phyloP scores from a whole-genome alignment of 1,140 invertebrate species.

The Zaprionus kolodkinae region DNA sequence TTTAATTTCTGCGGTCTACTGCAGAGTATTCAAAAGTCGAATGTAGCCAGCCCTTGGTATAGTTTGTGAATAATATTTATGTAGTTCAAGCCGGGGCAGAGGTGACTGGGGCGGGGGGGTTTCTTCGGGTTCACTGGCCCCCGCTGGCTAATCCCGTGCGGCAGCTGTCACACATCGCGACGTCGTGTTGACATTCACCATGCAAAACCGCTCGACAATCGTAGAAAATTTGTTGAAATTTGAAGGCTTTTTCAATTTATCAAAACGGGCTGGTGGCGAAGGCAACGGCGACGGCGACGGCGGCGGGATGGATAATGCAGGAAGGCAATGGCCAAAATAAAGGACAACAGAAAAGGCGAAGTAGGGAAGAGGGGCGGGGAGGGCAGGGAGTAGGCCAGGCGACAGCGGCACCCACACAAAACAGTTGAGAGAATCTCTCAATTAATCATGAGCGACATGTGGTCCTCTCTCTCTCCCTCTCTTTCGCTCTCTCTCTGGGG shows the following conservation, averaged over 20 bases:
- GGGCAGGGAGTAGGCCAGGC: not conserved
- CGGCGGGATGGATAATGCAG: conserved; percentile 5
- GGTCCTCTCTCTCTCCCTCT: conserved; percentile 41
- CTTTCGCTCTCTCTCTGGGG: not conserved
- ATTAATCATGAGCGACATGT: conserved; percentile 82
- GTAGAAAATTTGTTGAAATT: conserved; percentile 44
- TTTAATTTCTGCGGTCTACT: not conserved
- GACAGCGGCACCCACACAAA: conserved; percentile 44
- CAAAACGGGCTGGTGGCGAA: conserved; percentile 21
- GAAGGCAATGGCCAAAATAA: conserved; percentile 10
- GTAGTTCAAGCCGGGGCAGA: not conserved
- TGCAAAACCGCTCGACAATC: conserved; percentile 44
- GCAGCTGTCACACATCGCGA: conserved; percentile 20
- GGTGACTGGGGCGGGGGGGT: too few species aligned
- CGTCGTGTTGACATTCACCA: conserved; percentile 37
- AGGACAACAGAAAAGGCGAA: conserved; percentile 2
- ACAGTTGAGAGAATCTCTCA: conserved; percentile 73
- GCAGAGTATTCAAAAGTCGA: not conserved
- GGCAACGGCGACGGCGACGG: too few species aligned
- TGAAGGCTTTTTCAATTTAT: conserved; percentile 45
- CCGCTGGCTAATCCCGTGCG: conserved; percentile 41
- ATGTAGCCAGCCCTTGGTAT: not conserved
- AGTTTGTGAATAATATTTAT: not conserved
- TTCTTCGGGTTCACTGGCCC: not conserved
- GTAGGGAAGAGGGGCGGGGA: not conserved